Base-by-base conservation (phyloP, 2,113 vertebrate genomes). In the Phalacrocorax aristotelis region DNA sequence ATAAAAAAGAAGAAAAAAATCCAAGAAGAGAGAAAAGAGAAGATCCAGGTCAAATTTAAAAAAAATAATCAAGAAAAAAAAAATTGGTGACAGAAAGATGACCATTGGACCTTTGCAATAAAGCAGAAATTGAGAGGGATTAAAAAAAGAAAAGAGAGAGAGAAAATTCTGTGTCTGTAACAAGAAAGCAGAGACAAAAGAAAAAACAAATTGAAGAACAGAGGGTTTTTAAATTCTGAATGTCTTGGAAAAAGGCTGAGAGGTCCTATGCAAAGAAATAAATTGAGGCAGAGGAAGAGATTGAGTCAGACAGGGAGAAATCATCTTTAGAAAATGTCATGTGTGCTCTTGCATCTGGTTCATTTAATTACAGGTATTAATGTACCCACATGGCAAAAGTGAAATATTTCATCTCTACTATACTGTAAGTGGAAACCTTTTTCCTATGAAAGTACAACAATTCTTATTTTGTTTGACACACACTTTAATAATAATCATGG, bases 401-500 rank as follows among this genome's bases (percentile, higher is more conserved):
- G 55, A 93, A 92, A 71, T 51, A 54, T 94, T 85, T 95, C 22
- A 48, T 95, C 17, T 61, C 38, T 80, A 38, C 26, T 87, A 61
- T n/a, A 42, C 70, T 83, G 51, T 57, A 84, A 89, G 44, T 72
- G 32, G 71, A 89, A 84, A 72, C 10, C 40, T 94, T 90, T 93
- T 79, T 86, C 64, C 38, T 87, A 8, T 60, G 83, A 94, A 97
- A 86, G 57, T 26, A 89, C 70, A 66, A 94, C 70, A 97, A 95
- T 36, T 11, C 3, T 90, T 94, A 86, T 97, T 96, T 95, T 29
- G 0, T 49, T 94, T 93, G 96, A 79, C 66, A 92, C 48, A 93
- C 32, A 60, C 34, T 92, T 96, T 94, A 89, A 91, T 95, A 91
- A 72, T 96, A 93, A 95, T 91, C 75, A 81, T 54, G 55, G 75